A percentile compares a stretch with the other conserved stretches of the same genome.
Conservation (phyloP, 2,113 vertebrate species). For the Hippocampus mohnikei region DNA sequence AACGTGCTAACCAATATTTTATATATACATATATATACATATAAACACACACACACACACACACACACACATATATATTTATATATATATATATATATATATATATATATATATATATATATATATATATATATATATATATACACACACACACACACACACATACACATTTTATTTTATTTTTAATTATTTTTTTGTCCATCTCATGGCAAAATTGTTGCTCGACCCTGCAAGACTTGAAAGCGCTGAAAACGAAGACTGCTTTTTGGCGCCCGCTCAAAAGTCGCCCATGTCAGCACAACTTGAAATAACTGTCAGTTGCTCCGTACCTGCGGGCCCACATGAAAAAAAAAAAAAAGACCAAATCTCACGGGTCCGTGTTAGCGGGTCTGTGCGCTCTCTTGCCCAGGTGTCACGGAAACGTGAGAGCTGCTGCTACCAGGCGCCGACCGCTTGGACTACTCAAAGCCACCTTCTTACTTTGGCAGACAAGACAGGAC, state of each 20-base stretch:
- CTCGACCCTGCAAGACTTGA: not conserved
- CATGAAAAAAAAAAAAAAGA: slow-evolving; percentile 6
- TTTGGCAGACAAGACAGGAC: not conserved
- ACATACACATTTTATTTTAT: too few relatives aligned
- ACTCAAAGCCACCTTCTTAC: not conserved
- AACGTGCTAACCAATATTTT: too few relatives aligned
- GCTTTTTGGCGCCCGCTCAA: slow-evolving; percentile 1
- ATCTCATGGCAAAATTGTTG: not conserved
- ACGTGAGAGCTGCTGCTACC: slow-evolving; percentile 22
- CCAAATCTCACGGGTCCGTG: slow-evolving; percentile 11
- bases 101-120: too few relatives aligned
- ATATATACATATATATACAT: too few relatives aligned
- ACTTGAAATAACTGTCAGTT: slow-evolving; percentile 12
- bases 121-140: too few relatives aligned
- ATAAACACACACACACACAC: too few relatives aligned
- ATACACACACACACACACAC: too few relatives aligned
- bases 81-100: too few relatives aligned
- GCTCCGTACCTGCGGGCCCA: not conserved
- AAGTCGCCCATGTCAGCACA: slow-evolving; percentile 18
- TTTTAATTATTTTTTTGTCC: too few relatives aligned
- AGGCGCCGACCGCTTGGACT: not conserved
- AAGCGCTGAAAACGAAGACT: slow-evolving; percentile 2
- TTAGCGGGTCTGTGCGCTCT: slow-evolving; percentile 21
- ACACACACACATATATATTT: too few relatives aligned
- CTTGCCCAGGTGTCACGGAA: slow-evolving; percentile 12